These are phyloP conservation scores for Zosterops lateralis DNA, from an alignment of 2,113 vertebrate species.

Conservation along the genomic window DNA sequence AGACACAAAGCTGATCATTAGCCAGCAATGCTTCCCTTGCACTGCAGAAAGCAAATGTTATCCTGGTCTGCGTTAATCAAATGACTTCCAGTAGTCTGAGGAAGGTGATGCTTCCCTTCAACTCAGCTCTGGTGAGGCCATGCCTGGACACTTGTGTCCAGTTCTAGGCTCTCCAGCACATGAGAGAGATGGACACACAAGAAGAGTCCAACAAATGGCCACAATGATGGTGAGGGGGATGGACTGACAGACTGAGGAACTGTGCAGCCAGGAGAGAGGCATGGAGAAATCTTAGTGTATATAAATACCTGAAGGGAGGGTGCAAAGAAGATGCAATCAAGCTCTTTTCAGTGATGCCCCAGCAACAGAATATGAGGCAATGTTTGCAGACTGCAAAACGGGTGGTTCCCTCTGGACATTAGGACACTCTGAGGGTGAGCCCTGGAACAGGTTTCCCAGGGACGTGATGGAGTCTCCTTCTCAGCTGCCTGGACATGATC, in stretches of 20 bases:
- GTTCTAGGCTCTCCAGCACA: background rate
- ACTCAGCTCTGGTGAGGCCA: background rate
- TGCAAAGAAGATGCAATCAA: background rate
- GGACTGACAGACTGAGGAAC: background rate
- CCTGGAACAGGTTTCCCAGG: background rate
- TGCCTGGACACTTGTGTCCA: background rate
- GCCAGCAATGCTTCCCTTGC: background rate
- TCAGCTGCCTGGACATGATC: background rate
- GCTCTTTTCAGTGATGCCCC: background rate
- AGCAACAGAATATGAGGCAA: background rate
- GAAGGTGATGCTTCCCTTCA: background rate
- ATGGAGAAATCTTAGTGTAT: background rate
- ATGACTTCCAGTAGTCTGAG: background rate
- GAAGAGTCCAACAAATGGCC: background rate
- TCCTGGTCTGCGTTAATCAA: background rate
- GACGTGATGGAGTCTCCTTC: background rate
- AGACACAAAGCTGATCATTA: background rate
- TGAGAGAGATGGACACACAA: rapidly evolving
- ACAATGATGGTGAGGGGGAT: rapidly evolving
- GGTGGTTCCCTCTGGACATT: background rate
- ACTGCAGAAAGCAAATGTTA: background rate
- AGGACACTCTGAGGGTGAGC: background rate
- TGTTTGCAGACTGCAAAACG: background rate
- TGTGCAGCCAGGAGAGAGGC: background rate
- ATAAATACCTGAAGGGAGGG: background rate